Percentiles rank a stretch among this genome's conserved stretches.
phyloP scores from a whole-genome alignment of 1,140 invertebrate species.

The Oreohelix idahoensis region DNA sequence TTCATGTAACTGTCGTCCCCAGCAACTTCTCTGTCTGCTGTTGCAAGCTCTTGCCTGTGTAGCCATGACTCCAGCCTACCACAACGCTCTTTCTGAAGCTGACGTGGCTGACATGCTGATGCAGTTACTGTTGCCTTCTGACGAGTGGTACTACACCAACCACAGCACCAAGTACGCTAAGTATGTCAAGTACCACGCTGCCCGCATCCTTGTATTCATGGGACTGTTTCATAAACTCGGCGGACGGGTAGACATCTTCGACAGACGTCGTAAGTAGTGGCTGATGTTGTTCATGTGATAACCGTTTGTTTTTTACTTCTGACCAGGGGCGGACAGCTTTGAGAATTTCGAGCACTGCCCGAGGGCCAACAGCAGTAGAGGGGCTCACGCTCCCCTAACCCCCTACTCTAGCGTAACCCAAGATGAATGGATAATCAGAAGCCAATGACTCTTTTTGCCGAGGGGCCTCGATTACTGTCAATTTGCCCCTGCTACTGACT shows the following conservation, averaged over 20 bases:
- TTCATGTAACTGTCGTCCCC: conserved; percentile 42
- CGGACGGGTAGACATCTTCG: conserved; percentile 76
- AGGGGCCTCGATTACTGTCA: no score
- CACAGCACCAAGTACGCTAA: conserved; percentile 82
- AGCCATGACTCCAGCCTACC: conserved; percentile 77
- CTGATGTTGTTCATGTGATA: neutral
- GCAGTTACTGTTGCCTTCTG: conserved; percentile 81
- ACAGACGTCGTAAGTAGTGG: conserved; percentile 64
- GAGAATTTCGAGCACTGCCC: no score
- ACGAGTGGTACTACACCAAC: conserved; percentile 85
- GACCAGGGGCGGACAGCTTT: no score
- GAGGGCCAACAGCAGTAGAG: no score
- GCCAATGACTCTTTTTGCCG: no score
- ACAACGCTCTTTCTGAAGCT: conserved; percentile 77
- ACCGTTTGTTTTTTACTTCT: no score
- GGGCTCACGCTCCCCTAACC: no score
- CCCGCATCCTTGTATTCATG: conserved; percentile 79
- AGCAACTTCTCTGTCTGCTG: conserved; percentile 82
- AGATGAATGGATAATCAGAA: no score
- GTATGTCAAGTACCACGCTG: conserved; percentile 83
- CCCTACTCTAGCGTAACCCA: no score
- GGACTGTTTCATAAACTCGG: conserved; percentile 76
- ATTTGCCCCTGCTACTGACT: no score
- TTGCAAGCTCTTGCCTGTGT: conserved; percentile 80
- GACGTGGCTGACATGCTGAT: conserved; percentile 80